These are phyloP conservation scores for Abramis brama DNA, from an alignment of 2,113 vertebrate species.

Conservation along the genomic window DNA sequence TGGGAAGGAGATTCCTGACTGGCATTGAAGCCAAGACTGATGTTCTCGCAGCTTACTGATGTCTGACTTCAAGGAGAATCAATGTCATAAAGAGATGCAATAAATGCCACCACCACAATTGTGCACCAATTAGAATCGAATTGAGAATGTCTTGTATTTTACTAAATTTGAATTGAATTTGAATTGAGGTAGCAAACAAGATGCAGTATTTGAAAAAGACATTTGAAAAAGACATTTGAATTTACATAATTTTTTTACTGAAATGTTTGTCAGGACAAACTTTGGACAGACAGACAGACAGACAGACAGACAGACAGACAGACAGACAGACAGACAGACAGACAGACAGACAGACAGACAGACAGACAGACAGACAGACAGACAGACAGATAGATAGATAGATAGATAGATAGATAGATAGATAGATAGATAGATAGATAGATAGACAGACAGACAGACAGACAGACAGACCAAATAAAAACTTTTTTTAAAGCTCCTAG, in stretches of 20 bases:
- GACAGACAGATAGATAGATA: too few species aligned
- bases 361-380: too few species aligned
- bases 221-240: neutral
- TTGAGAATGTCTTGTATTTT: neutral
- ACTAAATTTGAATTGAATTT: neutral
- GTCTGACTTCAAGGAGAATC: constrained; percentile 24
- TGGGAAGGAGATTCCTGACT: constrained; percentile 3
- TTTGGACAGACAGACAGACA: too few species aligned
- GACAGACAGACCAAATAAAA: neutral
- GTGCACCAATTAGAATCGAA: neutral
- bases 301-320: neutral
- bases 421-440: too few species aligned
- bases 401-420: too few species aligned
- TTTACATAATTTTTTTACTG: neutral
- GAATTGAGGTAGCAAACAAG: neutral
- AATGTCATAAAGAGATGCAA: neutral
- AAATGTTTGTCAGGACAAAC: neutral
- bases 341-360: neutral
- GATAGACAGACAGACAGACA: neutral
- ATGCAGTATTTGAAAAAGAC: neutral
- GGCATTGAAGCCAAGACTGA: neutral
- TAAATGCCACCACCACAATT: neutral
- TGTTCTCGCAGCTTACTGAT: neutral
- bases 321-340: too few species aligned
- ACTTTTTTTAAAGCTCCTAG: neutral